Percentiles rank a stretch among this genome's conserved stretches.
These are phyloP conservation scores for Episyrphus balteatus DNA, from an alignment of 1,140 invertebrate genomes.

Conservation along the genomic window DNA sequence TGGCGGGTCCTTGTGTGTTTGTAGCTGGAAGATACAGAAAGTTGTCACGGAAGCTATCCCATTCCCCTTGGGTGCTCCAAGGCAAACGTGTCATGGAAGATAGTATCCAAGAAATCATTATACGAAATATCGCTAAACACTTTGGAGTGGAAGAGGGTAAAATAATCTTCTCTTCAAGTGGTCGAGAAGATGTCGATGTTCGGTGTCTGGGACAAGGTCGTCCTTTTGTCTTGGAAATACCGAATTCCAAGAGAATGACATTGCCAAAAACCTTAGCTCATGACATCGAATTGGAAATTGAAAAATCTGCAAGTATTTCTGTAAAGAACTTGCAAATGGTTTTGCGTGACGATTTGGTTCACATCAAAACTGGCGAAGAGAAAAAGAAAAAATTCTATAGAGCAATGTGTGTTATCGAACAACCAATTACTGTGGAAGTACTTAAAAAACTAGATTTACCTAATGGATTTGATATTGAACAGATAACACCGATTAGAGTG, in stretches of 20 bases:
- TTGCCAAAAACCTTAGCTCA: conserved; percentile 32
- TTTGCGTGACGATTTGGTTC: conserved; percentile 51
- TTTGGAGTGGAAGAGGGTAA: conserved; percentile 27
- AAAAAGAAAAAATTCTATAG: conserved; percentile 74
- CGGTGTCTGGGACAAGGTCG: conserved; percentile 73
- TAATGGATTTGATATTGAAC: conserved; percentile 45
- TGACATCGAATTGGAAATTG: conserved; percentile 50
- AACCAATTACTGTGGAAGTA: conserved; percentile 39
- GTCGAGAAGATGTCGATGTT: conserved; percentile 87
- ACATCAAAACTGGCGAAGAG: conserved; percentile 78
- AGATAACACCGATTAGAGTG: conserved; percentile 76
- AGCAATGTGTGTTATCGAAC: conserved; percentile 54
- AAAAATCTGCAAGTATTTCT: conserved; percentile 47
- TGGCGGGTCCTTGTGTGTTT: conserved; percentile 44
- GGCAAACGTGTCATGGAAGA: conserved; percentile 67
- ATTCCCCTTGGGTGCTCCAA: conserved; percentile 89
- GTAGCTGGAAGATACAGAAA: conserved; percentile 76
- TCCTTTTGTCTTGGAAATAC: conserved; percentile 76
- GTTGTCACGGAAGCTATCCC: conserved; percentile 71
- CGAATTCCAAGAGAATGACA: conserved; percentile 50
- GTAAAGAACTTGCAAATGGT: conserved; percentile 56
- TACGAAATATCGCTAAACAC: conserved; percentile 44
- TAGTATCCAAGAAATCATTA: conserved; percentile 87
- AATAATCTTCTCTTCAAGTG: conserved; percentile 74
- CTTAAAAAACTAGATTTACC: conserved; percentile 45